Evolutionary conservation across 1,140 invertebrate genomes (phyloP).

Genomic region (Hyles vespertilio): DNA sequence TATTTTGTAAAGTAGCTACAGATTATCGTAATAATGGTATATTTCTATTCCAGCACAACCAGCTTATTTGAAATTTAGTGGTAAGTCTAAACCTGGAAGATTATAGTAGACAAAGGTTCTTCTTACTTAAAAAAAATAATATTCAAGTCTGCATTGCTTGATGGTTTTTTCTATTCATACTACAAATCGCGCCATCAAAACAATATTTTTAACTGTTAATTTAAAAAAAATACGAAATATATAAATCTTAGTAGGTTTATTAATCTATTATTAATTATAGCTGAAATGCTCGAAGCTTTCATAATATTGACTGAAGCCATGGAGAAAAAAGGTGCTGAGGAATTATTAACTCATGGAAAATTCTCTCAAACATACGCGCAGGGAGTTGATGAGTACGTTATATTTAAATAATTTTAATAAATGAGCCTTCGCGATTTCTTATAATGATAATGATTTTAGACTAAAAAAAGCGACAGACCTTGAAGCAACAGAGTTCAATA

Average conservation of each 20-base stretch:
- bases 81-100: constrained; percentile 14
- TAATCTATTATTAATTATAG: constrained; percentile 11
- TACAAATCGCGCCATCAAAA: too few relatives aligned
- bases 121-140: not conserved
- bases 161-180: too few relatives aligned
- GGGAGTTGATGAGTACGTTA: constrained; percentile 44
- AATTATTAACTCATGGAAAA: constrained; percentile 44
- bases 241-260: not conserved
- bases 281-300: constrained; percentile 54
- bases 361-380: constrained; percentile 43
- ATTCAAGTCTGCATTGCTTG: not conserved
- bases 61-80: constrained; percentile 46
- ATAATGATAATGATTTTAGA: constrained; percentile 20
- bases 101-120: not conserved
- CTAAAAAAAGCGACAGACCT: constrained; percentile 43
- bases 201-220: too few relatives aligned
- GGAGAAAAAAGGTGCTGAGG: constrained; percentile 36
- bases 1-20: not conserved
- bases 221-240: too few relatives aligned
- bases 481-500: constrained; percentile 43
- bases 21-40: too few relatives aligned
- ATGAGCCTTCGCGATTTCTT: too few relatives aligned
- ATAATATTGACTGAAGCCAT: constrained; percentile 47
- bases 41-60: constrained; percentile 31
- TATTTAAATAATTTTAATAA: too few relatives aligned